Evolutionary conservation across 2,797 vertebrate genomes (phyloP), one percentile per base, ranked within the genome.

Genomic region (Enteromius thamalakanensis): DNA sequence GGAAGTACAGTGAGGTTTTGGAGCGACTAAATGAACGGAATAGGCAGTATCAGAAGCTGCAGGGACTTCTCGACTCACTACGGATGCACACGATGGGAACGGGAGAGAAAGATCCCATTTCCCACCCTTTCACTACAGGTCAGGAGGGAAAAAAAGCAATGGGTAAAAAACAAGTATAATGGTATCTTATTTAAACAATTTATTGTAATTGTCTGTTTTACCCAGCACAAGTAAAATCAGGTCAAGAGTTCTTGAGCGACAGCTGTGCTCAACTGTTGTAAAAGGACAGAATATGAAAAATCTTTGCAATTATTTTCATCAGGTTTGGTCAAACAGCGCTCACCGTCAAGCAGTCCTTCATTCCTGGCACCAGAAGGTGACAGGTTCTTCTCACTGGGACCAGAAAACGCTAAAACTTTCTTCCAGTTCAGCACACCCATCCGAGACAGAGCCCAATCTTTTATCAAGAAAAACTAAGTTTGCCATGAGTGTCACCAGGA

Each of bases 21-120:
- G 96, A 97, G 91, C 94, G 94, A 87, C 94, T 97, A 86, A 96
- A 96, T 94, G 96, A 97, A 87, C 94, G 96, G 86, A 97, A 97
- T 92, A 90, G 95, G 21, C 96, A 97, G 87, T 96, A 97, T 92
- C 96, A 97, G 91, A 97, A 97, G 78, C 93, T 98, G 0, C 97
- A 97, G 88, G 95, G 95, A 47, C 93, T 97, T 11, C 97, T 97
- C 11, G 96, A 97, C 90, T 95, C 95, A 6, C 91, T 97, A 85
- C 94, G 95, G 64, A 91, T 96, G 58, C 94, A 94, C 42, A 96
- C 94, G 87, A 94, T 96, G 92, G 94, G 94, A 87, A 95, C 95
- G 80, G 90, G 85, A 29, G 92, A 93, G 3, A 89, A 87, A 84
- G 91, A 93, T 87, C 86, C 5, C 65, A 79, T 7, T 84, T 82